Base-by-base conservation (phyloP, 2,113 vertebrate species). In the Phodopus roborovskii region DNA sequence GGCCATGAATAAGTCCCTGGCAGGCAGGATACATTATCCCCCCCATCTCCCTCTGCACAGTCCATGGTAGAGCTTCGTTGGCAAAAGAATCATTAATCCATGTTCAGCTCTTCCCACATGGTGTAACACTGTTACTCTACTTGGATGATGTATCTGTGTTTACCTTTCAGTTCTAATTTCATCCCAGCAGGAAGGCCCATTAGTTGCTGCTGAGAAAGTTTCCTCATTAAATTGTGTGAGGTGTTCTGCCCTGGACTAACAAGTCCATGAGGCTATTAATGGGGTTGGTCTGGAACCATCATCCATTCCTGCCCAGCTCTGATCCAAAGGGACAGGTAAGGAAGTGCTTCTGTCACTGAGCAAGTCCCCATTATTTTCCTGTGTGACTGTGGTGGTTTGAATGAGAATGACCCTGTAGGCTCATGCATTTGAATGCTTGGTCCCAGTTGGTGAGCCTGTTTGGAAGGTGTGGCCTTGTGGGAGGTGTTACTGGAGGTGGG, bases 111-210 rank as follows among this genome's bases (percentile, higher is more conserved):
- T 91, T 36, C 50, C 68, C 58, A 58, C 30, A 77, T 66, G 91
- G 48, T 64, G 66, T 28, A 85, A 60, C 58, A 78, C 83, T 86
- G 78, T 96, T 96, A 97, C 95, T 97, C 85, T 68, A 94, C 92
- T 95, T 73, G 56, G 77, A 13, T 74, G 78, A 87, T 58, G 22
- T 11, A 78, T 50, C 91, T 95, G 71, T 95, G 92, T 96, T 97
- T 97, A 92, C 89, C 81, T 93, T 86, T 92, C 92, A 83, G 88
- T 62, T 96, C 88, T 92, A 95, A 94, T 96, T 93, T 96, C 60
- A 96, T 91, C 92, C 83, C 58, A 74, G 68, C 82, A 96, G 92
- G 83, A 95, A 95, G 90, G 78, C 19, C 64, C 60, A 83, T 88
- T 90, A 62, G 56, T 19, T 95, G 90, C 60, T 75, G 79, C 64